Conservation (phyloP, 23 tunicate genomes). For the Aplidium turbinatum region DNA sequence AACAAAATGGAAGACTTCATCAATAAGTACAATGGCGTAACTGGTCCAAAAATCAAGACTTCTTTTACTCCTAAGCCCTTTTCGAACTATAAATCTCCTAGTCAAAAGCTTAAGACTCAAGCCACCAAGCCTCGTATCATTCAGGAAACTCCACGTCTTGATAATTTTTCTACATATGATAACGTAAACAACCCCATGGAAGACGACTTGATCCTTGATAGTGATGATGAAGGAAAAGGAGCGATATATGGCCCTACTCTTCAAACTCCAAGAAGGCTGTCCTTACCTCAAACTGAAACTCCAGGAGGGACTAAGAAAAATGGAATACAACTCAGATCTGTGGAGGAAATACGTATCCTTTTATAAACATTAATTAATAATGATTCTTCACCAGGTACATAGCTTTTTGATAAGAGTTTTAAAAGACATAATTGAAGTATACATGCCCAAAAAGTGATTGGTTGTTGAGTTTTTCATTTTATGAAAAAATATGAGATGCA, state of each 20-base stretch:
- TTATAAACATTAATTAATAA: background rate
- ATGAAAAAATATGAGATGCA: no score
- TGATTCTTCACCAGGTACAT: no score
- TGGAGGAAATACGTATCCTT: slow-evolving; percentile 81
- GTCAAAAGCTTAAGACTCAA: no score
- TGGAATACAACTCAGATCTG: slow-evolving; percentile 52
- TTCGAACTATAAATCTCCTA: background rate
- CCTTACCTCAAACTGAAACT: slow-evolving; percentile 25
- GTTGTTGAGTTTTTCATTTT: no score
- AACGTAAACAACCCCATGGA: background rate
- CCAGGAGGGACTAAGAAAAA: slow-evolving; percentile 26
- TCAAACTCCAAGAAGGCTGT: slow-evolving; percentile 32
- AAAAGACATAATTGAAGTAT: no score
- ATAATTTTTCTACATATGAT: slow-evolving; percentile 12
- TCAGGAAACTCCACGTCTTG: background rate
- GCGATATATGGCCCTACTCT: slow-evolving; percentile 37
- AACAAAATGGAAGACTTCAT: slow-evolving; percentile 5
- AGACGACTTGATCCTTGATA: slow-evolving; percentile 18
- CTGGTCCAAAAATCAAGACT: background rate
- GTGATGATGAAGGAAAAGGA: slow-evolving; percentile 31
- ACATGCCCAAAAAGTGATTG: no score
- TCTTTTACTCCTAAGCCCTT: no score
- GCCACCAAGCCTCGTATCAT: no score
- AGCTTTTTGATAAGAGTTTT: no score
- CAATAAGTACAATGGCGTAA: background rate